Evolutionary conservation across 1,140 invertebrate species (phyloP), one percentile per base, ranked within the genome.

Genomic region (Drosophila arizonae): DNA sequence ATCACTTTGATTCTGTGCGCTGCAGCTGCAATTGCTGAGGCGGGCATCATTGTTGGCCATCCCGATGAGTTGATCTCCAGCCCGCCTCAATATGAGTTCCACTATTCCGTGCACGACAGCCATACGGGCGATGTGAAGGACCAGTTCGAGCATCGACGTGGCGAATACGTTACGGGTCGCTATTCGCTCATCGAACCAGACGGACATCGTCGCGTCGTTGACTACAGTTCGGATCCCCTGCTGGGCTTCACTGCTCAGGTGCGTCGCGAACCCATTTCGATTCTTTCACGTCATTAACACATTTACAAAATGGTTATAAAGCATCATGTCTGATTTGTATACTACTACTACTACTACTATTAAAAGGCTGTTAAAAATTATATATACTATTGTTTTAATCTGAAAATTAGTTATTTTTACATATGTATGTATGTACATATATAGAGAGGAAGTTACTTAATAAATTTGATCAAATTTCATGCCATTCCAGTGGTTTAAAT

Each of bases 71-170:
- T 90, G 13, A 87, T 86, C 41, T 88, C 93, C 62, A 92, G 93
- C 26, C 92, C 94, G 71, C 94, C 94, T 0, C 94, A 94, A 62
- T 95, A 94, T 87, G 92, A 93, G 62, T 95, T 94, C 79, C 93
- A 93, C 3, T 95, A 95, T 81, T 93, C 94, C 39, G 94, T 95
- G 0, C 93, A 94, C 39, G 95, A 95, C 70, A 89, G 92, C n/a
- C 90, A 94, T 52, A 96, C 94, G 28, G 94, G 95, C 2, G 95
- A 95, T 90, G 92, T 93, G 2, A 95, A 95, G 90, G 92, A 92
- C 71, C 94, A 95, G 77, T 93, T 94, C 62, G 95, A 95, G 90
- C 93, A 90, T 90, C 92, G 93, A 11, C 92, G 93, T 33, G 93
- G 94, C 24, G 93, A 93, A 61, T 79, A 93, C 30, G 92, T 92